phyloP scores from a whole-genome alignment of 2,797 vertebrate species.

The Tokudaia muenninki region DNA sequence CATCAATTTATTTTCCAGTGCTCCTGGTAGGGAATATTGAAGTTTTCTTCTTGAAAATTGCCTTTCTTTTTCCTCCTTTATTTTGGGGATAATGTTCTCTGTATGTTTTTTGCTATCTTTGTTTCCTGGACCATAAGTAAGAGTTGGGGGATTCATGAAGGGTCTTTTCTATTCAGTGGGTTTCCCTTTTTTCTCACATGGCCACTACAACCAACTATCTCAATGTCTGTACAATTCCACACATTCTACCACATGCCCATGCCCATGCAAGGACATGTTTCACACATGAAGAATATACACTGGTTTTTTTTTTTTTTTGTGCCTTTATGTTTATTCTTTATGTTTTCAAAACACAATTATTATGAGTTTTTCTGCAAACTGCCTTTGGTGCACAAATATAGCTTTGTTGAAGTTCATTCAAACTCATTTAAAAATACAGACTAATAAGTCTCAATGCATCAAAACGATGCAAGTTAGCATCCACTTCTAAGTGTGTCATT shows the following conservation, averaged over 20 bases:
- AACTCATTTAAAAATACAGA: slow-evolving; percentile 67
- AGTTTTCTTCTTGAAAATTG: slow-evolving; percentile 58
- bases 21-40: slow-evolving; percentile 37
- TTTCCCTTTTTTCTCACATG: background rate
- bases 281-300: background rate
- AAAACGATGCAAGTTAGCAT: slow-evolving; percentile 66
- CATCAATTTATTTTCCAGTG: slow-evolving; percentile 47
- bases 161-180: background rate
- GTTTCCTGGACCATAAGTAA: background rate
- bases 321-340: slow-evolving; percentile 16
- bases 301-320: background rate
- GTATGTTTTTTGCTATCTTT: background rate
- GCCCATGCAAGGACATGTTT: background rate
- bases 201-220: background rate
- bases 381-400: background rate
- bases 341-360: slow-evolving; percentile 32
- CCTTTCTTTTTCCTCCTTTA: background rate
- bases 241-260: background rate
- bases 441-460: slow-evolving; percentile 53
- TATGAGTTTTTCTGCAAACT: slow-evolving; percentile 1
- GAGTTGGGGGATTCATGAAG: background rate
- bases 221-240: background rate
- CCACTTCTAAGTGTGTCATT: slow-evolving; percentile 75
- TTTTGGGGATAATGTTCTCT: slow-evolving; percentile 30
- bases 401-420: slow-evolving; percentile 65